phyloP scores from a whole-genome alignment of 2,113 vertebrate genomes.

The Antechinus flavipes region DNA sequence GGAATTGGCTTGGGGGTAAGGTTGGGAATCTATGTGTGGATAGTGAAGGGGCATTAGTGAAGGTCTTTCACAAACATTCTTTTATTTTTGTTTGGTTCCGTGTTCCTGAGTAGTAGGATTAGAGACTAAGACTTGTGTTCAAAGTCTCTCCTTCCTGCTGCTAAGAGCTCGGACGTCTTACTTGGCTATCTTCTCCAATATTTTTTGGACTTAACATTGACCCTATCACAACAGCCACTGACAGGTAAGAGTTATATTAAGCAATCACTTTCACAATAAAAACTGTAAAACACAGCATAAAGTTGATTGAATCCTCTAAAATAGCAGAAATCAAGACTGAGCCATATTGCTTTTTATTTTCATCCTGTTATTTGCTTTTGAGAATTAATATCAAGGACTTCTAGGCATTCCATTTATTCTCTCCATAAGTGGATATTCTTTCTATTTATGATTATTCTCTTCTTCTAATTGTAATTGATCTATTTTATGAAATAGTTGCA shows the following conservation, averaged over 20 bases:
- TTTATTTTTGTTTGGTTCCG: constrained; percentile 52
- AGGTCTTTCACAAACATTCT: constrained; percentile 11
- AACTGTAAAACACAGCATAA: background rate
- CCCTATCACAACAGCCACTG: constrained; percentile 11
- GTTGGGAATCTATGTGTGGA: constrained; percentile 19
- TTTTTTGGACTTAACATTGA: constrained; percentile 2
- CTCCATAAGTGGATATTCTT: background rate
- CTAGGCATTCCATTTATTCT: background rate
- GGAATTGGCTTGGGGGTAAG: constrained; percentile 57
- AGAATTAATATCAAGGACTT: background rate
- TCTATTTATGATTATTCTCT: background rate
- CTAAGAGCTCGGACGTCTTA: background rate
- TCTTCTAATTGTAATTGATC: background rate
- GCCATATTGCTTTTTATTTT: background rate
- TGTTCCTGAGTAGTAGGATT: constrained; percentile 41
- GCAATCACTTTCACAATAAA: constrained; percentile 17
- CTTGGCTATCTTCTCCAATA: background rate
- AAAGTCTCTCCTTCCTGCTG: background rate
- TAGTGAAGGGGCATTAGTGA: constrained; percentile 50
- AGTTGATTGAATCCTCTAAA: background rate
- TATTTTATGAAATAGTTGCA: background rate
- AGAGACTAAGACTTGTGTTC: background rate
- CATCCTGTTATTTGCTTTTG: background rate
- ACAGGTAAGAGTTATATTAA: background rate
- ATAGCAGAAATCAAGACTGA: background rate